A percentile compares a stretch with the other conserved stretches of the same genome.
Conservation (phyloP, 2,888 invertebrate genomes). For the Dolichopus griseipennis region DNA sequence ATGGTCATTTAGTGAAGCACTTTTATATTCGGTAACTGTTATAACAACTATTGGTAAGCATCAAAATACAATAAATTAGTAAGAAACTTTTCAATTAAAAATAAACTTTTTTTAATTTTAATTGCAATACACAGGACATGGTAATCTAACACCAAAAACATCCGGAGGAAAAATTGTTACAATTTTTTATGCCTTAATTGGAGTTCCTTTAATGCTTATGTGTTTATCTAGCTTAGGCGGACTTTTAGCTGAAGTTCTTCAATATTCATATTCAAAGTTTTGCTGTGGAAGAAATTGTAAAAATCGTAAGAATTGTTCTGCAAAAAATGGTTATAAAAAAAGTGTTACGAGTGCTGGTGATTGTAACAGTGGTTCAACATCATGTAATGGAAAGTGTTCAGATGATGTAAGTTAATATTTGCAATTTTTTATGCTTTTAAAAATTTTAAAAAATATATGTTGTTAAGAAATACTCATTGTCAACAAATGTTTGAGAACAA, state of each 20-base stretch:
- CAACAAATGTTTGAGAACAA: no score
- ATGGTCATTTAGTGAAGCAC: conserved; percentile 77
- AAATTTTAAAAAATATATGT: no score
- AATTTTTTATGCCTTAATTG: conserved; percentile 77
- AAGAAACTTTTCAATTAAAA: conserved; percentile 31
- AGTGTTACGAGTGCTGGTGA: not conserved
- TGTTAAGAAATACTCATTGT: no score
- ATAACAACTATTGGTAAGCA: conserved; percentile 79
- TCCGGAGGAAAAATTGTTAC: conserved; percentile 74
- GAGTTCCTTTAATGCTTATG: conserved; percentile 78
- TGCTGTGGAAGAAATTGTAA: conserved; percentile 17
- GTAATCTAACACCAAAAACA: conserved; percentile 75
- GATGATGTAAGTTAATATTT: conserved; percentile 22
- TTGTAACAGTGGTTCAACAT: not conserved
- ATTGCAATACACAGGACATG: conserved; percentile 56
- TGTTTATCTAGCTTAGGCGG: conserved; percentile 78
- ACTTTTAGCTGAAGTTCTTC: conserved; percentile 66
- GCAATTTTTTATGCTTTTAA: no score
- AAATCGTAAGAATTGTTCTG: not conserved
- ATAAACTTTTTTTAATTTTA: not conserved
- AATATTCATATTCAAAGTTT: conserved; percentile 48
- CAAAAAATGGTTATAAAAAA: not conserved
- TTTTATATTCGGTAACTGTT: conserved; percentile 76
- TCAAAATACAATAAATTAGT: conserved; percentile 52
- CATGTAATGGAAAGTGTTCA: conserved; percentile 24